phyloP scores from a whole-genome alignment of 2,797 vertebrate genomes.

The Xenopus petersii region DNA sequence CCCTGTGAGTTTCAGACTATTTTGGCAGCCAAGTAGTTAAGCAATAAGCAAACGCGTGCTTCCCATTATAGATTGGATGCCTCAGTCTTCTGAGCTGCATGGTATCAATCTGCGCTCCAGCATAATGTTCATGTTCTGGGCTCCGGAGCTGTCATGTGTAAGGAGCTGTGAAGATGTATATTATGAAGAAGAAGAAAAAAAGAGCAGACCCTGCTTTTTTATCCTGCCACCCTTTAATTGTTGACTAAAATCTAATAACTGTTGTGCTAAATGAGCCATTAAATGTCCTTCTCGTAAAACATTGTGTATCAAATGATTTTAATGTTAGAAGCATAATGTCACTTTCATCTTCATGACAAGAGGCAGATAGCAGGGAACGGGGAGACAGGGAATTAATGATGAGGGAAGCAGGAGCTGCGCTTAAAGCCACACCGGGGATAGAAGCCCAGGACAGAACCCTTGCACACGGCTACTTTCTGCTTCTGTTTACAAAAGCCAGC shows the following conservation, averaged over 20 bases:
- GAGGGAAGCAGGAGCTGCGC: constrained; percentile 39
- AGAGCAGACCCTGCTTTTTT: constrained; percentile 50
- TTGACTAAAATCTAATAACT: constrained; percentile 68
- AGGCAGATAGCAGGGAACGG: constrained; percentile 43
- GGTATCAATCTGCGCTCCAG: constrained; percentile 43
- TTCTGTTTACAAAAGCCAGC: no score
- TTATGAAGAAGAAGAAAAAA: constrained; percentile 38
- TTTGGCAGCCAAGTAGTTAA: constrained; percentile 22
- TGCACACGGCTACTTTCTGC: constrained; percentile 10
- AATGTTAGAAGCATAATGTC: constrained; percentile 59
- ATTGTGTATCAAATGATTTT: constrained; percentile 61
- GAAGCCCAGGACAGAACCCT: constrained; percentile 9
- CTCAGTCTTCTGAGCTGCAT: constrained; percentile 35
- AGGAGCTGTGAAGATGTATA: constrained; percentile 50
- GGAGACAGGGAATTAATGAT: constrained; percentile 48
- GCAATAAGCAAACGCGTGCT: constrained; percentile 8
- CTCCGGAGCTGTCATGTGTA: constrained; percentile 54
- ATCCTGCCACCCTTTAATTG: constrained; percentile 59
- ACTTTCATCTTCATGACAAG: constrained; percentile 67
- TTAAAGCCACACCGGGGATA: constrained; percentile 16
- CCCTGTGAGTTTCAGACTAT: background rate
- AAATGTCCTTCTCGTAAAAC: constrained; percentile 61
- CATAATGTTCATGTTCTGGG: constrained; percentile 42
- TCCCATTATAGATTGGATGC: constrained; percentile 37
- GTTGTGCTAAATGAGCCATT: constrained; percentile 69